Evolutionary conservation across 1,140 invertebrate genomes (phyloP).

Genomic region (Sweltsa coloradensis): DNA sequence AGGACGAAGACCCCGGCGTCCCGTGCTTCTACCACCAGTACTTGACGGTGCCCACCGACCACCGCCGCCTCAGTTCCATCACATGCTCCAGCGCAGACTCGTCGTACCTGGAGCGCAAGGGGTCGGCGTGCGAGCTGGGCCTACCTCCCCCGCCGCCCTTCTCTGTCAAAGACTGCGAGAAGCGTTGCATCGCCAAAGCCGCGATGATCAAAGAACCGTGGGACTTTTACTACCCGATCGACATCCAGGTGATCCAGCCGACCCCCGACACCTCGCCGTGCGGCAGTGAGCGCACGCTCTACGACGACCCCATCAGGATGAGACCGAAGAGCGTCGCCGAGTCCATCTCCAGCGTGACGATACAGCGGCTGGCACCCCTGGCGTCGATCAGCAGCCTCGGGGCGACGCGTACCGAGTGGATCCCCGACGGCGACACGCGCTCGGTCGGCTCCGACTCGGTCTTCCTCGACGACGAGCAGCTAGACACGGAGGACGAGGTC

Average conservation of each 20-base stretch:
- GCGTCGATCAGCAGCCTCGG: conserved; percentile 65
- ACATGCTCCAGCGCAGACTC: conserved; percentile 70
- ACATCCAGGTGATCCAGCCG: conserved; percentile 61
- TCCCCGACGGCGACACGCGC: conserved; percentile 14
- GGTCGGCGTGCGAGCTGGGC: conserved; percentile 58
- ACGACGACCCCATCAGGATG: conserved; percentile 23
- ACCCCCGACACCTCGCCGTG: conserved; percentile 71
- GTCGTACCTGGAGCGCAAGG: conserved; percentile 63
- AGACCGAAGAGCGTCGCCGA: conserved; percentile 19
- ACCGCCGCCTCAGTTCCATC: conserved; percentile 57
- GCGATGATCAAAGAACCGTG: conserved; percentile 32
- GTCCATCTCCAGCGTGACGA: conserved; percentile 18
- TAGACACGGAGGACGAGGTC: conserved; percentile 64
- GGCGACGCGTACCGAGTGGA: conserved; percentile 46
- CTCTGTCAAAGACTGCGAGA: conserved; percentile 6
- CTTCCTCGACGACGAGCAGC: conserved; percentile 45
- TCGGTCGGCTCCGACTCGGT: conserved; percentile 62
- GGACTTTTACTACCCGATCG: conserved; percentile 54
- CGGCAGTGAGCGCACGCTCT: conserved; percentile 48
- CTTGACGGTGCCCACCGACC: conserved; percentile 16
- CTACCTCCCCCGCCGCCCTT: conserved; percentile 42
- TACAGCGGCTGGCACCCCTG: conserved; percentile 53
- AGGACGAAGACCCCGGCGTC: conserved; percentile 1
- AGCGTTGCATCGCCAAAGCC: neutral
- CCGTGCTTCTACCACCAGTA: conserved; percentile 9